phyloP scores from a whole-genome alignment of 2,797 vertebrate genomes.

The Argentina silus region DNA sequence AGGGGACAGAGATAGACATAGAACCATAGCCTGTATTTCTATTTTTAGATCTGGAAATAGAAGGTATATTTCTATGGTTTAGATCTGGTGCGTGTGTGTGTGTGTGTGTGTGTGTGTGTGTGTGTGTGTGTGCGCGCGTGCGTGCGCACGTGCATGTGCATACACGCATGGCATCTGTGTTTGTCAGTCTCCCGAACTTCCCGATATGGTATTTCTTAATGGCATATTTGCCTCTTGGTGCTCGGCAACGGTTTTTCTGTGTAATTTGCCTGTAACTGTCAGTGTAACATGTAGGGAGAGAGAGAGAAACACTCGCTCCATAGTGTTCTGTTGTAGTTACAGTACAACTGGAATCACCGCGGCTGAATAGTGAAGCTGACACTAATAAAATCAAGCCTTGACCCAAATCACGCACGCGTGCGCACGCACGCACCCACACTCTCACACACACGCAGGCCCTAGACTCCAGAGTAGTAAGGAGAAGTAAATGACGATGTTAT shows the following conservation, averaged over 20 bases:
- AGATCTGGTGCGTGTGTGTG: not conserved
- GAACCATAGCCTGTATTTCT: not conserved
- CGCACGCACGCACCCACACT: too few species aligned
- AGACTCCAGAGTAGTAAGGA: constrained; percentile 62
- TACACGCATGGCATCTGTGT: too few species aligned
- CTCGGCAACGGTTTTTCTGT: not conserved
- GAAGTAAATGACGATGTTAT: constrained; percentile 73
- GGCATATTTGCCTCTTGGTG: not conserved
- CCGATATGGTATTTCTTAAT: constrained; percentile 9
- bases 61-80: too few species aligned
- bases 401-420: constrained; percentile 39
- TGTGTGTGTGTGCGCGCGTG: too few species aligned
- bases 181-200: constrained; percentile 13
- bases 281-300: not conserved
- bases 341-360: constrained; percentile 10
- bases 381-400: constrained; percentile 58
- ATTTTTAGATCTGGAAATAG: constrained; percentile 13
- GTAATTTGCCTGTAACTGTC: not conserved
- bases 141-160: too few species aligned
- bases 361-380: constrained; percentile 24
- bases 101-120: not conserved
- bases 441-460: constrained; percentile 48
- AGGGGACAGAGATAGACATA: too few species aligned
- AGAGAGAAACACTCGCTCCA: constrained; percentile 15
- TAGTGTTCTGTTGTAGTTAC: not conserved